These are phyloP conservation scores for Neodiprion fabricii DNA, from an alignment of 1,140 invertebrate species.

Conservation along the genomic window DNA sequence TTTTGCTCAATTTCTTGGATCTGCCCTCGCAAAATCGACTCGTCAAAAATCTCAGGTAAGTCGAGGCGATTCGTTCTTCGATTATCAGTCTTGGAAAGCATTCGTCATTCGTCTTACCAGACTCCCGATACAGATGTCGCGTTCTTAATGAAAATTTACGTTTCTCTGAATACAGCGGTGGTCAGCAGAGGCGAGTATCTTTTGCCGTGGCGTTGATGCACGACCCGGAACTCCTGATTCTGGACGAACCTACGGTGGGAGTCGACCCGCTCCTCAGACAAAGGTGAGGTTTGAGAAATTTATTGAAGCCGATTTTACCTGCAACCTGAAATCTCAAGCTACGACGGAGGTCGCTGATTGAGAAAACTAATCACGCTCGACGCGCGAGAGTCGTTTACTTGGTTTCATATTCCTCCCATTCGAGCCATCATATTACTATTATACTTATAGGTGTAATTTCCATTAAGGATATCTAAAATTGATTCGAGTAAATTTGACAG, in stretches of 20 bases:
- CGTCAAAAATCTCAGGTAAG: constrained; percentile 86
- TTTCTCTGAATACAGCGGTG: constrained; percentile 72
- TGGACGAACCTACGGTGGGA: constrained; percentile 95
- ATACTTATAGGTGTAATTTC: background rate
- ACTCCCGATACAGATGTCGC: background rate
- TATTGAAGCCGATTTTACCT: background rate
- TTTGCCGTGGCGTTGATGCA: constrained; percentile 93
- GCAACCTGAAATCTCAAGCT: background rate
- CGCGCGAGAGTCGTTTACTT: too few relatives aligned
- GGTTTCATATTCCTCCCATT: background rate
- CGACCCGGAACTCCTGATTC: constrained; percentile 89
- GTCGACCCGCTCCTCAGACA: constrained; percentile 88
- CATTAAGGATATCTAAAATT: too few relatives aligned
- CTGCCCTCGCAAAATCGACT: constrained; percentile 83
- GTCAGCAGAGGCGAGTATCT: constrained; percentile 90
- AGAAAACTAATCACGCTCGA: too few relatives aligned
- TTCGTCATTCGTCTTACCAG: background rate
- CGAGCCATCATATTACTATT: background rate
- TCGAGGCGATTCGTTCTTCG: background rate
- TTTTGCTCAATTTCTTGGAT: constrained; percentile 89
- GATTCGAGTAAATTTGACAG: background rate
- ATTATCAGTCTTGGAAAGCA: background rate
- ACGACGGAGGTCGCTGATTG: too few relatives aligned
- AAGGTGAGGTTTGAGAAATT: constrained; percentile 59
- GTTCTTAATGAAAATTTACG: constrained; percentile 12